Base-by-base conservation (phyloP, 2,797 vertebrate genomes). In the Platalea minor region DNA sequence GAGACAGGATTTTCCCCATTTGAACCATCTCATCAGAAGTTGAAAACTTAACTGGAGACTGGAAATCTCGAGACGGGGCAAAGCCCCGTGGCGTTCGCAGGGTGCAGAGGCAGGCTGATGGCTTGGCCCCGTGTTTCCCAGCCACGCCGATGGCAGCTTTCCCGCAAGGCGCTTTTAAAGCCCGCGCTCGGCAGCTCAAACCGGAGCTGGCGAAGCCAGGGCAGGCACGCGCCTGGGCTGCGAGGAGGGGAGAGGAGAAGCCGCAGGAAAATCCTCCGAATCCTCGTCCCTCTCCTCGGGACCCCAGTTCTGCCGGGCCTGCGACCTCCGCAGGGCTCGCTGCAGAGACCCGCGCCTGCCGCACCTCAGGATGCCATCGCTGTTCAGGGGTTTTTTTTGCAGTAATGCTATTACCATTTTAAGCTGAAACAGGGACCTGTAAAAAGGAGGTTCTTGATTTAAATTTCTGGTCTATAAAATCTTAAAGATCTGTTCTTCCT, bases 401-500 rank as follows among this genome's bases (percentile, higher is more conserved):
- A 79, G 78, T 18, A 17, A 31, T 1, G 25, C 48, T 23, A 4
- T 69, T 73, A 33, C 75, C 56, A 7, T 39, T 82, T 85, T 23
- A 76, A 82, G 60, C 87, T 74, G 81, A 82, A 88, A 60, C 25
- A 74, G 94, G 68, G 74, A 73, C 91, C 48, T 59, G 70, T 94
- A 90, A 91, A 95, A 95, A 86, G n/a, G 70, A 93, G 51, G 14
- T 31, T 87, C 77, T 92, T 65, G n/a, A 50, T 85, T 94, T 85
- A 73, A 85, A 91, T 94, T 87, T 94, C 73, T 79, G 74, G 33
- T 85, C 90, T 82, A 79, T 90, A 95, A 95, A 96, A 79, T 37
- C 91, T 82, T 90, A 57, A 95, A 92, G 51, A 70, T 23, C 63
- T n/a, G 17, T 68, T 91, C 60, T 56, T 86, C 60, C 69, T 92